Base-by-base conservation (phyloP, 2,113 vertebrate species). In the Dromas ardeola region DNA sequence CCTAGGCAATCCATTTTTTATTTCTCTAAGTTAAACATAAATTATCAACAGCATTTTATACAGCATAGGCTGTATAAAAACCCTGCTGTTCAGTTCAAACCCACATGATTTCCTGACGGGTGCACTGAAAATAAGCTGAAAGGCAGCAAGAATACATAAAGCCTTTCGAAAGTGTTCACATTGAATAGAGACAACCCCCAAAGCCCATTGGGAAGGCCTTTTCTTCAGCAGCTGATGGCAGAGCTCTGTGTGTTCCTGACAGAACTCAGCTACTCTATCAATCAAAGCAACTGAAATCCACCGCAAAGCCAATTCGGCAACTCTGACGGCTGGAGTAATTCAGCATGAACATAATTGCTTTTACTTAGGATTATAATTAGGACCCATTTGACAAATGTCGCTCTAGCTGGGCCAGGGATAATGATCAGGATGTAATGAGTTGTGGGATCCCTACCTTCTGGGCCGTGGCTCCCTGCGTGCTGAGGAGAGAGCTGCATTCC, bases 391-490 rank as follows among this genome's bases (percentile, higher is more conserved):
- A 93, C 85, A 90, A 94, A 90, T 80, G 53, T 71, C 27, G 1
- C 52, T 91, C 38, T 87, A 79, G 49, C 45, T 90, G 59, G 43
- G 58, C 81, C 74, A 86, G 29, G 61, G 55, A 84, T 66, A 92
- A 85, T 11, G 71, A 89, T 59, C 26, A 40, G 66, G 62, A 66
- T 86, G 63, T 85, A 88, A 82, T 81, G 70, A 88, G 42, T 71
- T 67, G 29, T 91, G 88, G 58, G 34, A 82, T 81, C 58, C 59
- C 15, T 97, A 98, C 97, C 96, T 95, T 95, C 95, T 97, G 98
- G 59, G 96, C 23, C 11, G 16, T 25, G 8, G 97, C 78, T 93
- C 94, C 98, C 2, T 90, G 73, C 0, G 52, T 74, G 71, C 88
- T 86, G 21, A 74, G 43, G 15, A 95, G 40, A 29, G 78, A 36